Base-by-base conservation (phyloP, 2,888 invertebrate genomes). In the Dasysyrphus tricinctus region DNA sequence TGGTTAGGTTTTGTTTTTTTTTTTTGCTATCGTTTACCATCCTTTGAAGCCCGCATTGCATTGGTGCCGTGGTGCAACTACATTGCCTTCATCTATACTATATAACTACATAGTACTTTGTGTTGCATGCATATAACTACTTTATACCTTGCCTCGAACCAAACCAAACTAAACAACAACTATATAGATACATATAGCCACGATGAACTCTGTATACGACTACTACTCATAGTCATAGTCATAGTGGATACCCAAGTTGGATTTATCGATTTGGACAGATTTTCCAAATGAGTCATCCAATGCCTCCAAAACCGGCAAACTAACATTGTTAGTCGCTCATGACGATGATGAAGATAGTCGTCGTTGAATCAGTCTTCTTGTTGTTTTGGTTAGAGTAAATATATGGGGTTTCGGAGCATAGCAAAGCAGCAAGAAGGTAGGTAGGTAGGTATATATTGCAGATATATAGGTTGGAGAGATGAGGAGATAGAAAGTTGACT, bases 191-290 rank as follows among this genome's bases (percentile, higher is more conserved):
- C 11, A 42, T 19, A 42, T 44, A 44, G 16, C 47, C 32, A 59
- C 72, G 19, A 69, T 56, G 16, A 42, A 42, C 42, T 39, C 32
- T 37, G 2, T 4, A 37, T 44, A 65, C 51, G 11, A 47, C 11
- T n/a, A 44, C 32, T 72, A 73, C 54, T 84, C 72, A 77, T 81
- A 67, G 82, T 84, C 72, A 77, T 81, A 67, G 82, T 24, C 24
- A 24, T 24, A 24, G 24, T 67, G 42, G 65, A 75, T 57, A 32
- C 69, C 63, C 78, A 65, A 75, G 63, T 78, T 75, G 86, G 75
- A 86, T 81, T 86, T 86, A 86, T 86, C 86, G 86, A 86, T 86
- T 79, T 82, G 86, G 86, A 82, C 82, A 86, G 86, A 86, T 81
- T 86, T 86, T 86, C 81, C 82, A 86, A 86, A 86, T 86, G 86